Evolutionary conservation across 2,113 vertebrate genomes (phyloP), one percentile per base, ranked within the genome.

Genomic region (Dipodomys merriami): DNA sequence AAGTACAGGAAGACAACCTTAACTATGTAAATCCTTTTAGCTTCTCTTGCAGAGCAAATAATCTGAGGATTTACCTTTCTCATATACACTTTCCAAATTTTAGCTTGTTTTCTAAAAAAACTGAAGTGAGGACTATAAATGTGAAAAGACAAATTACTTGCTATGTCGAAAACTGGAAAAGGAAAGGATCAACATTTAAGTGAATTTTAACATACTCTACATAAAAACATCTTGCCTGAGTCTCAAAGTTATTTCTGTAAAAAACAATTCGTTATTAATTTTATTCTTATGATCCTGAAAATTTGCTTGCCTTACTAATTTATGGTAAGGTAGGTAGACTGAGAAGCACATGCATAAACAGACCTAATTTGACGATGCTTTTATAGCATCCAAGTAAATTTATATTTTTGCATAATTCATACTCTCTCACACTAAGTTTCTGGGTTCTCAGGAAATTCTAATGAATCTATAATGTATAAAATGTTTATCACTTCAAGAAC

Each of bases 311-410:
- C 18, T 86, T 95, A 49, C 7, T 86, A 96, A 86, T 81, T 93
- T 78, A 67, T 67, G 68, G 35, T 86, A 39, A 91, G 67, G 7
- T 84, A 27, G 73, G n/a, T 91, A 90, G 49, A 88, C 29, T 81
- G 19, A 64, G 44, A 71, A 91, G 33, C 35, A 93, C 78, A 69
- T 81, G 46, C 60, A 74, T 90, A 88, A 92, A 86, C 25, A 93
- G 64, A 71, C 82, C 88, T 74, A 92, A 95, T 89, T 88, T 95
- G 68, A 82, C 95, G 33, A 57, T 95, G 44, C 7, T 91, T 64
- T 96, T 95, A 69, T 85, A 44, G 19, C 49, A 95, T 94, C 89
- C 53, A 93, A 95, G 27, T 20, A 93, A 90, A 91, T 91, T 67
- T 86, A 33, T 88, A 81, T 65, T 88, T 93, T 86, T 94, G 25